These are phyloP conservation scores for Hyperopisus bebe DNA, from an alignment of 2,113 vertebrate species.

Conservation along the genomic window DNA sequence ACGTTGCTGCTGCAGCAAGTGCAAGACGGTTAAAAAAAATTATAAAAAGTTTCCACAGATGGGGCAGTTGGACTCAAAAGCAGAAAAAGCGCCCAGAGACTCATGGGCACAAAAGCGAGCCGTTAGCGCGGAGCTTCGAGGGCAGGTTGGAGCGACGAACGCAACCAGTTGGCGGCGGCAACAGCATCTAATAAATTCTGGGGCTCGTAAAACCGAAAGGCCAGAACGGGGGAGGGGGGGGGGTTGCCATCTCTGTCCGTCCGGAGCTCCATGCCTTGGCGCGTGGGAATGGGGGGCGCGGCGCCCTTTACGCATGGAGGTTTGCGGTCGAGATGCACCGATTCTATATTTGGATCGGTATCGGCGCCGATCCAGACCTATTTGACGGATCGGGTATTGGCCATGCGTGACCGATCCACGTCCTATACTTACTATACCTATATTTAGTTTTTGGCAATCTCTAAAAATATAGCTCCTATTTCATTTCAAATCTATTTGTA, in stretches of 20 bases:
- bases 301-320: background rate
- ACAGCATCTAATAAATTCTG: background rate
- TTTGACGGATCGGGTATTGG: too few species aligned
- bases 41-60: background rate
- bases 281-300: background rate
- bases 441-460: too few species aligned
- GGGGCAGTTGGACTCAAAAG: background rate
- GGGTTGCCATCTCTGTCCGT: conserved; percentile 1
- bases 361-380: too few species aligned
- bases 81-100: background rate
- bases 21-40: background rate
- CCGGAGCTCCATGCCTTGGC: background rate
- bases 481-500: too few species aligned
- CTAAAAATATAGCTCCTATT: too few species aligned
- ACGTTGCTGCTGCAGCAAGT: background rate
- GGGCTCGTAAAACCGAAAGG: background rate
- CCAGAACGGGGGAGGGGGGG: background rate
- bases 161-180: background rate
- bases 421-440: too few species aligned
- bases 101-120: background rate
- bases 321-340: too few species aligned
- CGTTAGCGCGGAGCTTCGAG: background rate
- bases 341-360: too few species aligned
- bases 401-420: too few species aligned
- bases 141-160: background rate